These are phyloP conservation scores for Labeo calbasu DNA, from an alignment of 2,797 vertebrate species.

Conservation along the genomic window DNA sequence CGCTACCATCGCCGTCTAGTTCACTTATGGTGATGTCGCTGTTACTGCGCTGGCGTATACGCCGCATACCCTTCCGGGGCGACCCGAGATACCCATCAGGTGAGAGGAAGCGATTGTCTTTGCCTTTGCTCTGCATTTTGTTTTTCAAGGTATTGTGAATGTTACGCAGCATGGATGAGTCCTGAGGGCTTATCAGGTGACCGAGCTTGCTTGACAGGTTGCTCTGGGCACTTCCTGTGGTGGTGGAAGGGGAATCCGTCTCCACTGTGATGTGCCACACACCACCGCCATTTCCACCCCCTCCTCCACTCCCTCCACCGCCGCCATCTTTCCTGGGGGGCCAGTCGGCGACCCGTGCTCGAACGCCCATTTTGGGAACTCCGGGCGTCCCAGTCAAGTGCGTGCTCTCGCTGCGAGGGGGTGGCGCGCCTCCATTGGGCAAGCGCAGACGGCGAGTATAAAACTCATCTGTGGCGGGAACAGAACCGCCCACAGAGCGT, in stretches of 20 bases:
- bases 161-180: conserved; percentile 96
- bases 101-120: conserved; percentile 95
- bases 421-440: conserved; percentile 93
- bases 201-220: conserved; percentile 95
- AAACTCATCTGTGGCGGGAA: conserved; percentile 93
- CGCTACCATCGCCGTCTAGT: conserved; percentile 91
- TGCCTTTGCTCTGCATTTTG: conserved; percentile 89
- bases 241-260: conserved; percentile 79
- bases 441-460: conserved; percentile 95
- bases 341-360: conserved; percentile 97
- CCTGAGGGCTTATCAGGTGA: conserved; percentile 91
- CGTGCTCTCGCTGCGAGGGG: conserved; percentile 91
- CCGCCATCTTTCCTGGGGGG: conserved; percentile 91
- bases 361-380: conserved; percentile 98
- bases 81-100: conserved; percentile 94
- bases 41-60: conserved; percentile 97
- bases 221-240: conserved; percentile 86
- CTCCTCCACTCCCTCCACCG: conserved; percentile 55
- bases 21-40: conserved; percentile 98
- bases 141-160: conserved; percentile 96
- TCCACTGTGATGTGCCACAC: conserved; percentile 85
- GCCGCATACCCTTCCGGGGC: conserved; percentile 92
- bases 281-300: conserved; percentile 52
- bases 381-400: conserved; percentile 89
- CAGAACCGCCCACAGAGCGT: conserved; percentile 90